Conservation (phyloP, 2,888 invertebrate species). For the Hecatera dysodea region DNA sequence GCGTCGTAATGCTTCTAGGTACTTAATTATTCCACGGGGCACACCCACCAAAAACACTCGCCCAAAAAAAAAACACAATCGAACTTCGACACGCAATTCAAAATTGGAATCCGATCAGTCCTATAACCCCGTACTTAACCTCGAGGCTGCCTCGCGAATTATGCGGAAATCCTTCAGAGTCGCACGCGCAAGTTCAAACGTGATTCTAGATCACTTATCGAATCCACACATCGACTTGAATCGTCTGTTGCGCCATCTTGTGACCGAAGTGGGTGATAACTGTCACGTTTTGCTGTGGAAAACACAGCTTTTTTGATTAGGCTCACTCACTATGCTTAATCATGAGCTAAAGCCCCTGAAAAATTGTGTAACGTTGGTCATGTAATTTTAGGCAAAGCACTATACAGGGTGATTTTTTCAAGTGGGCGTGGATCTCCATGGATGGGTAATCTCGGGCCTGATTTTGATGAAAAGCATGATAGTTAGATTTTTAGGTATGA, state of each 20-base stretch:
- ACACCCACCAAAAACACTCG: background rate
- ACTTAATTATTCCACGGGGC: background rate
- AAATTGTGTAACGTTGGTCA: conserved; percentile 10
- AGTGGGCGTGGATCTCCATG: too few species aligned
- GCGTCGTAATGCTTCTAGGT: too few species aligned
- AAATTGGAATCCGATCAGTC: conserved; percentile 38
- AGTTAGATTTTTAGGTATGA: too few species aligned
- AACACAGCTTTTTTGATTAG: conserved; percentile 38
- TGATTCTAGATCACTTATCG: conserved; percentile 71
- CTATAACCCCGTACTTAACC: conserved; percentile 17
- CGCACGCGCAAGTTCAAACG: conserved; percentile 54
- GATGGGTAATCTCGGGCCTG: too few species aligned
- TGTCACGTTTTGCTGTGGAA: conserved; percentile 61
- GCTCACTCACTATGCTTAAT: conserved; percentile 26
- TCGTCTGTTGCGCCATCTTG: conserved; percentile 44
- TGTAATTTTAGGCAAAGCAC: background rate
- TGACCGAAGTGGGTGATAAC: conserved; percentile 39
- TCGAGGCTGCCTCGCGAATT: conserved; percentile 54
- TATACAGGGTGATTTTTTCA: too few species aligned
- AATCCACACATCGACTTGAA: conserved; percentile 62
- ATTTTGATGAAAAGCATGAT: too few species aligned
- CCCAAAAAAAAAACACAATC: conserved; percentile 22
- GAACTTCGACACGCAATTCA: conserved; percentile 20
- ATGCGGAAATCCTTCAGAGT: conserved; percentile 70
- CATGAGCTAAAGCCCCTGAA: conserved; percentile 18